Evolutionary conservation across 2,113 vertebrate genomes (phyloP).

Genomic region (Meriones unguiculatus): DNA sequence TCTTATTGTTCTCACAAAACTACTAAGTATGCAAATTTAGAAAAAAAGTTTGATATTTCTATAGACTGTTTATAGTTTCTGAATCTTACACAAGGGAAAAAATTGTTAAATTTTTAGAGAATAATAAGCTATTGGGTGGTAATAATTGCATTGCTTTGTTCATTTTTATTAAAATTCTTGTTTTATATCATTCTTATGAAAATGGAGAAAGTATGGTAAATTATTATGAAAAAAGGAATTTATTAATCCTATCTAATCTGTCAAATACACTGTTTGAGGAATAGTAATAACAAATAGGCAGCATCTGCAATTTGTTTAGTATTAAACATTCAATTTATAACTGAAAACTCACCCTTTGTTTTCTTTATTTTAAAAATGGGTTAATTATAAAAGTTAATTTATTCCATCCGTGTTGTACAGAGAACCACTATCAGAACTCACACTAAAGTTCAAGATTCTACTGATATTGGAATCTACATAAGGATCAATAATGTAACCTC

Average conservation of each 20-base stretch:
- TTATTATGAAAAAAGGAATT: background rate
- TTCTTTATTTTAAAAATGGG: background rate
- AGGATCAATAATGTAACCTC: background rate
- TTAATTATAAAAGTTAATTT: background rate
- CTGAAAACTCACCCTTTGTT: background rate
- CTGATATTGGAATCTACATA: background rate
- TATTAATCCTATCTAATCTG: background rate
- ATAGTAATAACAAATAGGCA: background rate
- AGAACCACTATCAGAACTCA: background rate
- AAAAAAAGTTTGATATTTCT: background rate
- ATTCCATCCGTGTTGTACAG: background rate
- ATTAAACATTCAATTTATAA: background rate
- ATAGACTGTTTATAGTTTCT: background rate
- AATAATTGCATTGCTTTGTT: background rate
- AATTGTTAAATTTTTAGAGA: background rate
- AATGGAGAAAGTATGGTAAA: background rate
- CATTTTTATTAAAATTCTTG: background rate
- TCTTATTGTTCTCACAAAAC: background rate
- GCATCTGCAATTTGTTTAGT: background rate
- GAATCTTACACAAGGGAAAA: background rate
- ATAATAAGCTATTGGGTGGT: background rate
- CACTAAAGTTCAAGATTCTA: background rate
- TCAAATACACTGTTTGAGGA: background rate
- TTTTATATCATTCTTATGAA: background rate
- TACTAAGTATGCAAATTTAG: background rate